Conservation (phyloP, 2,888 invertebrate genomes). For the Steinernema hermaphroditum region DNA sequence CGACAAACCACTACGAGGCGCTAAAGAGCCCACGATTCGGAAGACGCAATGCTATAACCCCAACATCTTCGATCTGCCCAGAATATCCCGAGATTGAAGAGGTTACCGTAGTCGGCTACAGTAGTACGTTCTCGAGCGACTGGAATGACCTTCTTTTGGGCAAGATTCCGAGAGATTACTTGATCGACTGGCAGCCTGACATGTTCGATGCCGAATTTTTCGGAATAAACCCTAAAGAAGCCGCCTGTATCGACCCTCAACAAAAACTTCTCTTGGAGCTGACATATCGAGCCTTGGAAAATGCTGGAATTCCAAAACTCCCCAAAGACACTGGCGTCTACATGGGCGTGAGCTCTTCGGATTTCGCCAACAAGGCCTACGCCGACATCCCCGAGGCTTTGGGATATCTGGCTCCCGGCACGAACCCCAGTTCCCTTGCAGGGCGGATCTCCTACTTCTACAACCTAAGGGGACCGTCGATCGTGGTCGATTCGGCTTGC, state of each 20-base stretch:
- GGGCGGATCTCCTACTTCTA: conserved; percentile 90
- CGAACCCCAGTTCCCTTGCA: conserved; percentile 84
- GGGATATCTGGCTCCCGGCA: conserved; percentile 85
- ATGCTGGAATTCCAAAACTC: conserved; percentile 73
- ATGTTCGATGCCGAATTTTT: conserved; percentile 67
- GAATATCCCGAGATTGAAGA: background rate
- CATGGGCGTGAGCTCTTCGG: conserved; percentile 75
- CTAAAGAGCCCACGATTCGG: background rate
- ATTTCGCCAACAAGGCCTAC: conserved; percentile 51
- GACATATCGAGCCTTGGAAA: conserved; percentile 79
- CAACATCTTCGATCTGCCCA: too few relatives aligned
- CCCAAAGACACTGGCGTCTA: conserved; percentile 90
- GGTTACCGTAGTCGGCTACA: background rate
- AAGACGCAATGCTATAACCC: background rate
- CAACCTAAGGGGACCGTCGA: conserved; percentile 89
- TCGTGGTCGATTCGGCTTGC: conserved; percentile 92
- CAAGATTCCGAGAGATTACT: background rate
- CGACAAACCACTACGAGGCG: conserved; percentile 13
- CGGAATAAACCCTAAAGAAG: conserved; percentile 65
- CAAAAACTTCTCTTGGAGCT: conserved; percentile 83
- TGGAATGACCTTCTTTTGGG: background rate
- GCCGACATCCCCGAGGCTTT: conserved; percentile 72
- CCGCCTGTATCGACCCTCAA: conserved; percentile 83
- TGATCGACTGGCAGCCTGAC: background rate
- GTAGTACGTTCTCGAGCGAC: background rate